Conservation (phyloP, 2,113 vertebrate genomes). For the Apodemus sylvaticus region DNA sequence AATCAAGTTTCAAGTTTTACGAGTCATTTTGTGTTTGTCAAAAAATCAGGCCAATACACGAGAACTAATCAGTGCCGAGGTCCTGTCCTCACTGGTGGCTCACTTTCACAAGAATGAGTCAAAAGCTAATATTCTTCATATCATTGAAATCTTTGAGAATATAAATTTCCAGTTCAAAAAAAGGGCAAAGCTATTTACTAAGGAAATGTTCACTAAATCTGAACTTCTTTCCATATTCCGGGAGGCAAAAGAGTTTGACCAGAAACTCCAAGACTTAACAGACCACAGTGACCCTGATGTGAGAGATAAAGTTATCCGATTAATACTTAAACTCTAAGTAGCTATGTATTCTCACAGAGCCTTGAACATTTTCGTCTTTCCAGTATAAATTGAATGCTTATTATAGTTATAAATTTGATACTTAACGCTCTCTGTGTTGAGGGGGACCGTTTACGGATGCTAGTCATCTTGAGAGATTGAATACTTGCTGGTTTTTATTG, state of each 20-base stretch:
- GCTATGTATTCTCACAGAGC: conserved; percentile 8
- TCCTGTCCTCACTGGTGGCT: conserved; percentile 67
- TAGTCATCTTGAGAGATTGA: conserved; percentile 47
- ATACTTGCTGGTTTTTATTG: conserved; percentile 55
- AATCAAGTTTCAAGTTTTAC: conserved; percentile 70
- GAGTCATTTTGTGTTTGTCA: conserved; percentile 67
- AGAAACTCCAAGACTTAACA: conserved; percentile 76
- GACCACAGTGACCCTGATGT: conserved; percentile 73
- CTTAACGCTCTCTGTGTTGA: conserved; percentile 47
- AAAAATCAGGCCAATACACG: conserved; percentile 75
- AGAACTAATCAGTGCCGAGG: conserved; percentile 74
- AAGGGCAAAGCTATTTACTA: conserved; percentile 70
- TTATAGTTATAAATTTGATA: conserved; percentile 52
- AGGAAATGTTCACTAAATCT: conserved; percentile 76
- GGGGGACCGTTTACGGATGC: conserved; percentile 45
- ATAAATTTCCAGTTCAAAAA: conserved; percentile 78
- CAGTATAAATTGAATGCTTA: conserved; percentile 32
- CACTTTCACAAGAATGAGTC: conserved; percentile 74
- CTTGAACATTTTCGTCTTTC: conserved; percentile 36
- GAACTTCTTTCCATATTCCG: conserved; percentile 77
- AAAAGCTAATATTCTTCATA: conserved; percentile 74
- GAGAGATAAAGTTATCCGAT: conserved; percentile 74
- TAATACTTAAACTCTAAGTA: conserved; percentile 77
- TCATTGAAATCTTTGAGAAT: conserved; percentile 76
- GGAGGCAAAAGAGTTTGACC: conserved; percentile 70